A percentile compares a stretch with the other conserved stretches of the same genome.
These are phyloP conservation scores for Armadillidium nasatum DNA, from an alignment of 1,140 invertebrate genomes.

Conservation along the genomic window DNA sequence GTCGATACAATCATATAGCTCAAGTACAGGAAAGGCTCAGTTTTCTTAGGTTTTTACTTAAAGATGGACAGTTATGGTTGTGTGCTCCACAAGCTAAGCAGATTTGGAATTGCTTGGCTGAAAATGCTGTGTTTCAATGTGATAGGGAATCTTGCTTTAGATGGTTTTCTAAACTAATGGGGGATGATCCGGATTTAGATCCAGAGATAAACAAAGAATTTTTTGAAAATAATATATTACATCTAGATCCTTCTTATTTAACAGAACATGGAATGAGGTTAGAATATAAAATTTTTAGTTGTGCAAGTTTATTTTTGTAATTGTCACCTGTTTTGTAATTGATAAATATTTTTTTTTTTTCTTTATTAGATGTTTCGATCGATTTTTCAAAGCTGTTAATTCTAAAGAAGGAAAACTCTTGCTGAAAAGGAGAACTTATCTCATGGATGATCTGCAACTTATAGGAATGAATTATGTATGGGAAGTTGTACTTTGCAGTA, in stretches of 20 bases:
- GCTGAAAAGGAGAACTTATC: constrained; percentile 72
- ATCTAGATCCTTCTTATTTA: constrained; percentile 81
- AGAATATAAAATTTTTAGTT: constrained; percentile 43
- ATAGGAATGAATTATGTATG: constrained; percentile 95
- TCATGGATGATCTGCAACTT: constrained; percentile 68
- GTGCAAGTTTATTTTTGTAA: too few species aligned
- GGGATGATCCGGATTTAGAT: constrained; percentile 93
- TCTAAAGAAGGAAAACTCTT: constrained; percentile 89
- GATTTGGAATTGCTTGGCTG: constrained; percentile 94
- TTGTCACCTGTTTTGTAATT: too few species aligned
- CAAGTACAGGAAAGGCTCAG: constrained; percentile 92
- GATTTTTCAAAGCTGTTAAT: constrained; percentile 97
- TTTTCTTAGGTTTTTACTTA: constrained; percentile 85
- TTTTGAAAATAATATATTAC: constrained; percentile 91
- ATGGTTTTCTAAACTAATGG: constrained; percentile 99
- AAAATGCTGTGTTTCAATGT: constrained; percentile 81
- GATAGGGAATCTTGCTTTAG: constrained; percentile 96
- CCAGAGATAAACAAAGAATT: constrained; percentile 94
- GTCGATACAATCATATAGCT: constrained; percentile 81
- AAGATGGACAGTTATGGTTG: constrained; percentile 91
- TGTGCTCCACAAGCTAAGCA: constrained; percentile 94
- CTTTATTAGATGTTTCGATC: constrained; percentile 67
- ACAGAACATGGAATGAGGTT: constrained; percentile 94
- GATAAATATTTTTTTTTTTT: constrained; percentile 23
- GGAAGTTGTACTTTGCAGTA: constrained; percentile 82